phyloP scores from a whole-genome alignment of 2,888 invertebrate genomes.

The Herminia tarsipennalis region DNA sequence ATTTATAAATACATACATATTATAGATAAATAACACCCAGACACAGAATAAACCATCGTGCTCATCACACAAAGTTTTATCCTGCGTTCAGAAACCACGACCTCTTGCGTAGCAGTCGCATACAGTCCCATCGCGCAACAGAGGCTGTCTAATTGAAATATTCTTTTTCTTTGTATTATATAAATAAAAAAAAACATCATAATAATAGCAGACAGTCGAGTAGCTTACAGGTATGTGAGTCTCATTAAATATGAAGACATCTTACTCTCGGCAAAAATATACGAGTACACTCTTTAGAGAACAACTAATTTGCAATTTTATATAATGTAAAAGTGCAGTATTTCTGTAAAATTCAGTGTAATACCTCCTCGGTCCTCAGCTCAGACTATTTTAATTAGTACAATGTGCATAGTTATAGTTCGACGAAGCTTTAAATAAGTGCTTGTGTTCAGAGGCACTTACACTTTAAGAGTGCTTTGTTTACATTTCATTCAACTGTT shows the following conservation, averaged over 20 bases:
- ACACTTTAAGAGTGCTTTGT: constrained; percentile 48
- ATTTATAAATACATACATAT: too few species aligned
- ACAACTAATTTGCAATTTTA: constrained; percentile 68
- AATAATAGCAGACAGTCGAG: constrained; percentile 41
- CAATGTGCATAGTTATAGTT: constrained; percentile 73
- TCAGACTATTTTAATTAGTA: constrained; percentile 76
- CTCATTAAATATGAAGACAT: constrained; percentile 61
- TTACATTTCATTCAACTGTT: constrained; percentile 47
- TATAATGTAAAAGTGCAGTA: constrained; percentile 62
- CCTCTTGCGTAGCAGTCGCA: too few species aligned
- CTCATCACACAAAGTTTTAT: too few species aligned
- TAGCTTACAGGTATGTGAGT: constrained; percentile 40
- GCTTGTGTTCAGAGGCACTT: constrained; percentile 53
- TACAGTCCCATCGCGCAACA: too few species aligned
- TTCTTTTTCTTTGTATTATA: too few species aligned
- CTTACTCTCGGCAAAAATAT: constrained; percentile 50
- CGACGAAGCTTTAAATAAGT: constrained; percentile 60
- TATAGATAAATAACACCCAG: too few species aligned
- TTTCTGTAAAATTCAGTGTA: constrained; percentile 37
- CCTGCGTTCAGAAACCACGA: too few species aligned
- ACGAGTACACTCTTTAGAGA: constrained; percentile 48
- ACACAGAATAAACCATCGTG: too few species aligned
- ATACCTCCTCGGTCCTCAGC: constrained; percentile 50
- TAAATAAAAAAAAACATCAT: too few species aligned
- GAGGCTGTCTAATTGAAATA: too few species aligned